Percentiles rank a stretch among this genome's conserved stretches.
phyloP scores from a whole-genome alignment of 64 coral and sea anemone genomes.

The Montipora capricornis region DNA sequence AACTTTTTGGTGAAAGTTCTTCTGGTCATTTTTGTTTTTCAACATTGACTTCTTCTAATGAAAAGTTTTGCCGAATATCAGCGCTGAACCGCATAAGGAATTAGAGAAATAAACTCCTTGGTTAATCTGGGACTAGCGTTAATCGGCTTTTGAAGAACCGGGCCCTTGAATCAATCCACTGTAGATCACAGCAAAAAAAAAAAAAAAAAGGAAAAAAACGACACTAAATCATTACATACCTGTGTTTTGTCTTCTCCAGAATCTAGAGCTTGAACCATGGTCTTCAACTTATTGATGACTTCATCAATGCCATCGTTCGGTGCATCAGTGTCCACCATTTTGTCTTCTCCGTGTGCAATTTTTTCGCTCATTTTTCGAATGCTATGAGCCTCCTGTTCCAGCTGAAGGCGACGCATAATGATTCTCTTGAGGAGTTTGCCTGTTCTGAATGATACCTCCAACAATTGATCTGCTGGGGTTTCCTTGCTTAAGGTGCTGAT shows the following conservation, averaged over 20 bases:
- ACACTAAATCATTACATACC: not conserved
- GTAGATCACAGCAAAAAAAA: too few species aligned
- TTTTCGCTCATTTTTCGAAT: conserved; percentile 74
- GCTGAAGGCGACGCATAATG: conserved; percentile 71
- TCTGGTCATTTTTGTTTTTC: too few species aligned
- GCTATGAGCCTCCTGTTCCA: conserved; percentile 74
- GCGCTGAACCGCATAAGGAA: too few species aligned
- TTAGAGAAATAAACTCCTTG: too few species aligned
- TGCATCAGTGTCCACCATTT: not conserved
- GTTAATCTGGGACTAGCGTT: too few species aligned
- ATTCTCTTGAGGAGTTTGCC: conserved; percentile 63
- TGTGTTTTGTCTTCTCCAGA: not conserved
- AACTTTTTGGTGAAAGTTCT: too few species aligned
- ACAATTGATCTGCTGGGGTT: conserved; percentile 52
- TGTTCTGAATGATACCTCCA: conserved; percentile 59
- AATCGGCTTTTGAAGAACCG: too few species aligned
- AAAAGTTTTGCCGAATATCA: too few species aligned
- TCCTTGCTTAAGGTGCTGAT: conserved; percentile 10
- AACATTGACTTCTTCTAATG: too few species aligned
- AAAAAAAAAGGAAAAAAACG: too few species aligned
- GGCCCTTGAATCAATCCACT: too few species aligned
- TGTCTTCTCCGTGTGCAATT: conserved; percentile 8
- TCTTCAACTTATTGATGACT: conserved; percentile 78
- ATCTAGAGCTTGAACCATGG: conserved; percentile 70
- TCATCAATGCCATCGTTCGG: conserved; percentile 60